These are phyloP conservation scores for Ceratosolen solmsi DNA, from an alignment of 1,140 invertebrate genomes.

Conservation along the genomic window DNA sequence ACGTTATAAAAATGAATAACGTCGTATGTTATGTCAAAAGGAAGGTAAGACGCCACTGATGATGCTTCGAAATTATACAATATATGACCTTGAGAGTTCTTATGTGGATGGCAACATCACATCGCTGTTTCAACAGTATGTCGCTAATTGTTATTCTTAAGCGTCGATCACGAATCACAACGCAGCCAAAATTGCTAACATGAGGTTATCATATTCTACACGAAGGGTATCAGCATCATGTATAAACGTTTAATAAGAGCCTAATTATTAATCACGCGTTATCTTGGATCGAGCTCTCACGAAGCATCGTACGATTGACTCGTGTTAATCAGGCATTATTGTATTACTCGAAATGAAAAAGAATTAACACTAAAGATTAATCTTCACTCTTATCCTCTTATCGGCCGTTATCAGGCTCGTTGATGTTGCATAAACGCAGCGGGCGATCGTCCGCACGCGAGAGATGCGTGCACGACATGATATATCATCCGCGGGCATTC, in stretches of 20 bases:
- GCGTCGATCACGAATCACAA: neutral
- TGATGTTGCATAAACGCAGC: neutral
- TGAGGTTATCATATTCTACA: neutral
- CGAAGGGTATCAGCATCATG: neutral
- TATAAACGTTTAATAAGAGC: neutral
- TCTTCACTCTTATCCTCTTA: neutral
- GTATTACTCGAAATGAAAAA: neutral
- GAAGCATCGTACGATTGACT: neutral
- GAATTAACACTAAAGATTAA: neutral
- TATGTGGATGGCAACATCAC: neutral
- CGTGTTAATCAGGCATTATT: neutral
- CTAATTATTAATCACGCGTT: neutral
- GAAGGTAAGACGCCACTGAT: neutral
- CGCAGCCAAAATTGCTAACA: neutral
- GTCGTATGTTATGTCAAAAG: neutral
- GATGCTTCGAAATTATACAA: slow-evolving; percentile 5
- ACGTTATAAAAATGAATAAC: neutral
- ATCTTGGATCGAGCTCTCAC: neutral
- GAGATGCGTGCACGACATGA: neutral
- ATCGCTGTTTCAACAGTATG: neutral
- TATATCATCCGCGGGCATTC: neutral
- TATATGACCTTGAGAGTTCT: neutral
- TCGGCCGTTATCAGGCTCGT: neutral
- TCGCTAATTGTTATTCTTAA: neutral
- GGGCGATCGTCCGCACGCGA: neutral